Base-by-base conservation (phyloP, 2,888 invertebrate genomes). In the Drosophila longiperda region DNA sequence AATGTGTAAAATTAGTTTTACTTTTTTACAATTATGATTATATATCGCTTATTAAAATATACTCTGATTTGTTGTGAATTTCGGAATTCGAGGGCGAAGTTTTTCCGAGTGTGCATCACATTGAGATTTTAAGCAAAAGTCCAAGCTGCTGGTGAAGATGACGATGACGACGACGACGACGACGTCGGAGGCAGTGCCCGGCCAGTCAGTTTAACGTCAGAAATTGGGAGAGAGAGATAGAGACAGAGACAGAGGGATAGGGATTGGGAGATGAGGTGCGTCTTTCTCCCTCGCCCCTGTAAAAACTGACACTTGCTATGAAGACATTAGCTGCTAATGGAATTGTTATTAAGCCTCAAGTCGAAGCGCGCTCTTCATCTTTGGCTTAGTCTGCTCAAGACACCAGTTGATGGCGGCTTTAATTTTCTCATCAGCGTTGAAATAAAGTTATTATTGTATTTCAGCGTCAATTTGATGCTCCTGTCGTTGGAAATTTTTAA, bases 301-400 rank as follows among this genome's bases (percentile, higher is more conserved):
- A 86, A 45, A 45, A 45, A 88, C 93, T 91, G 93, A 91, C 93
- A 92, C 91, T 90, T 89, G 90, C 91, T 92, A 93, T 93, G 92
- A 93, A 93, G 93, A 93, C 92, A 93, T 93, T 93, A 92, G 90
- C 88, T 83, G 89, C 91, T 93, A 93, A 93, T 93, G 92, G 91
- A 93, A 91, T 92, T 93, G 92, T 93, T 92, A 93, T 92, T 92
- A 92, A 92, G 91, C 88, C 90, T 82, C 85, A 54, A 60, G 58
- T 62, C 61, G 62, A 69, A 72, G 64, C 75, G 72, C 65, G 64
- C 53, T 61, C 66, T 65, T 45, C 54, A 63, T 49, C 64, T 65
- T 71, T 65, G 54, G 70, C 78, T 77, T 68, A 72, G 54, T 63
- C 61, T 50, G 38, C 33, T 50, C 29, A 34, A 48, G 65, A 48